Percentiles rank a stretch among this genome's conserved stretches.
These are phyloP conservation scores for Craniophora ligustri DNA, from an alignment of 2,888 invertebrate species.

Conservation along the genomic window DNA sequence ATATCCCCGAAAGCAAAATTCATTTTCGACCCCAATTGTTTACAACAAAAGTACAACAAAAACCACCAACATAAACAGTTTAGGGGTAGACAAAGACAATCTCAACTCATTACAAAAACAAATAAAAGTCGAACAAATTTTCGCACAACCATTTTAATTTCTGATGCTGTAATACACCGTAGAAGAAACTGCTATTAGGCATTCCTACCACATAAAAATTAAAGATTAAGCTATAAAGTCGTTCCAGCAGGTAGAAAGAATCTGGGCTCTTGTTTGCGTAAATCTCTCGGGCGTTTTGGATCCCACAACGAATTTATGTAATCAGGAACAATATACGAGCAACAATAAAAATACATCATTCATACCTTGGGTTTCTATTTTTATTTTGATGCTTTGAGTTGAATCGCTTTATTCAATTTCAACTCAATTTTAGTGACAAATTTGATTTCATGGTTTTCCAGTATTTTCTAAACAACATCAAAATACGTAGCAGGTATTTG, in stretches of 20 bases:
- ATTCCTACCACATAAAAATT: constrained; percentile 56
- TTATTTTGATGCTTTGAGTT: constrained; percentile 7
- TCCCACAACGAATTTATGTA: constrained; percentile 57
- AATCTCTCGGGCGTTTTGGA: constrained; percentile 53
- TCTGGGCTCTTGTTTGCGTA: constrained; percentile 57
- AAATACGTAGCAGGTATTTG: background rate
- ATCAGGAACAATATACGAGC: constrained; percentile 59
- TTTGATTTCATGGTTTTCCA: background rate
- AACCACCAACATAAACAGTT: background rate
- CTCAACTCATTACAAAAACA: constrained; percentile 15
- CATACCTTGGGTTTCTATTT: constrained; percentile 36
- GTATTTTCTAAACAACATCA: background rate
- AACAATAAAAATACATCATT: constrained; percentile 57
- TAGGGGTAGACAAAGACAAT: background rate
- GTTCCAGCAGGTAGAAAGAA: constrained; percentile 44
- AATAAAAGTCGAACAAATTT: constrained; percentile 21
- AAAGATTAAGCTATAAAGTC: constrained; percentile 60
- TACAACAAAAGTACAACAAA: background rate
- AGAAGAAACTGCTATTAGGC: constrained; percentile 31
- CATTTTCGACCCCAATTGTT: background rate
- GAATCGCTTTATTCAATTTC: constrained; percentile 17
- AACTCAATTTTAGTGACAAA: too few species aligned
- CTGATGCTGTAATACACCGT: background rate
- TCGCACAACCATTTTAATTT: constrained; percentile 30
- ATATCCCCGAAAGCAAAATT: background rate